These are phyloP conservation scores for Eupsilia transversa DNA, from an alignment of 2,888 invertebrate species.

Conservation along the genomic window DNA sequence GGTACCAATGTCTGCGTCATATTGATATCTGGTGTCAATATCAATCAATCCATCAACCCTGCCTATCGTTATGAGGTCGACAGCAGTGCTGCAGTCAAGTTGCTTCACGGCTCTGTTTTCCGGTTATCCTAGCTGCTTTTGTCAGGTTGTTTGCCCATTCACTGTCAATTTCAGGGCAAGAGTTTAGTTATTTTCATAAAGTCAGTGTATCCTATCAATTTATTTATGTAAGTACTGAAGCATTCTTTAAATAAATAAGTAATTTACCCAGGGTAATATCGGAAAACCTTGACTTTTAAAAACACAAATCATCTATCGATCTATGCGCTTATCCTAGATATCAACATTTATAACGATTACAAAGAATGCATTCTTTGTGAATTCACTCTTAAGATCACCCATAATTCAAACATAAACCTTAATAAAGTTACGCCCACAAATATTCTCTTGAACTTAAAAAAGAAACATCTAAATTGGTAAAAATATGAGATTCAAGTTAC, in stretches of 20 bases:
- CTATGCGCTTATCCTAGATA: no score
- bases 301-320: no score
- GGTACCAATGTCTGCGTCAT: constrained; percentile 27
- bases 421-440: constrained; percentile 8
- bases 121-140: background rate
- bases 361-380: no score
- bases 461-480: background rate
- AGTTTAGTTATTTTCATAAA: background rate
- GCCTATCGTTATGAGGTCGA: background rate
- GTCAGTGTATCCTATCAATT: no score
- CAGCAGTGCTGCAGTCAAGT: constrained; percentile 7
- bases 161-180: background rate
- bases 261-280: background rate
- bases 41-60: constrained; percentile 48
- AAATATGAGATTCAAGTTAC: constrained; percentile 5
- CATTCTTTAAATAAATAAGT: constrained; percentile 1
- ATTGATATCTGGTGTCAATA: constrained; percentile 45
- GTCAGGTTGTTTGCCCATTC: background rate
- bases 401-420: background rate
- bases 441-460: background rate
- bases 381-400: no score
- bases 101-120: constrained; percentile 1
- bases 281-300: constrained; percentile 9
- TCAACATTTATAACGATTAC: no score
- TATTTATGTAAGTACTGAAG: background rate